A percentile compares a stretch with the other conserved stretches of the same genome.
Evolutionary conservation across 1,140 invertebrate species (phyloP).

Genomic region (Heterodera schachtii): DNA sequence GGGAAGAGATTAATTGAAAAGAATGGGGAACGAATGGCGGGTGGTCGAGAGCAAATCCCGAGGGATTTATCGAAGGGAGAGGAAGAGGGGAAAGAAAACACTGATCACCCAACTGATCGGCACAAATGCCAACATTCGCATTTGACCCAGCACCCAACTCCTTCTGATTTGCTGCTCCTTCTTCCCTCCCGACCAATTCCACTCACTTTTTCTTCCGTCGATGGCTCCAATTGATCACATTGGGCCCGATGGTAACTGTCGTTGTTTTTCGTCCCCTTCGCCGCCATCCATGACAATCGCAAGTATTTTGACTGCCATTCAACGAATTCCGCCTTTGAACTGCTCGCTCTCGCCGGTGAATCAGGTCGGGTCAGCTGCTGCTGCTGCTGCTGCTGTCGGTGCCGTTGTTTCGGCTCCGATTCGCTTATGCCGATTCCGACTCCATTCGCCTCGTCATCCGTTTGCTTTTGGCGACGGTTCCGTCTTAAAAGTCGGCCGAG

Average conservation of each 20-base stretch:
- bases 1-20: no score
- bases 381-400: background rate
- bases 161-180: no score
- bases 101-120: no score
- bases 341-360: background rate
- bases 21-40: no score
- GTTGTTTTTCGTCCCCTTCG: background rate
- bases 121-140: no score
- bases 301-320: background rate
- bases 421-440: background rate
- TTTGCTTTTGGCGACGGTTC: background rate
- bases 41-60: background rate
- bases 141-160: no score
- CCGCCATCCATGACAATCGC: background rate
- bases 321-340: background rate
- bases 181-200: no score
- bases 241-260: background rate
- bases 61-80: no score
- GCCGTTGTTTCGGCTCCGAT: background rate
- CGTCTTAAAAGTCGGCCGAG: background rate
- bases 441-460: background rate
- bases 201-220: background rate
- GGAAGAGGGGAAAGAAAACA: no score
- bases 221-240: background rate
- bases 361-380: background rate